phyloP scores from a whole-genome alignment of 2,888 invertebrate species.

The Drosophila longiperda region DNA sequence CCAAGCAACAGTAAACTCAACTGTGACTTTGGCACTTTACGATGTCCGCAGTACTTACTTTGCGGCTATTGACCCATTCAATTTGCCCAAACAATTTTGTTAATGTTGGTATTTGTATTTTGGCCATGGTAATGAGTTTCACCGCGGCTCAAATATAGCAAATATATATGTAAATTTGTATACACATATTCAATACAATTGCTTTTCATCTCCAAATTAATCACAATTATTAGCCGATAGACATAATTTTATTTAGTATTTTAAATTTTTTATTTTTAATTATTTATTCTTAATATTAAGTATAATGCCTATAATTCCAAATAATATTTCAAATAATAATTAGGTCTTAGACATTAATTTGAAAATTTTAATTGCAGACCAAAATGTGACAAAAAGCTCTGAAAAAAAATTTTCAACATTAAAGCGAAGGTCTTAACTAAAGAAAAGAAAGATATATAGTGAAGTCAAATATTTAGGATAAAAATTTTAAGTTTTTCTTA shows the following conservation, averaged over 20 bases:
- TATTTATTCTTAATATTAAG: neutral
- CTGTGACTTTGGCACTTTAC: constrained; percentile 60
- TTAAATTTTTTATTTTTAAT: neutral
- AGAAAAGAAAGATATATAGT: neutral
- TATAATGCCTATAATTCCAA: neutral
- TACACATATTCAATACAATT: neutral
- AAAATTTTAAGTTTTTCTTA: neutral
- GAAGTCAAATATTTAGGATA: neutral
- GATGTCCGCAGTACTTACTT: constrained; percentile 73
- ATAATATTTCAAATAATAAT: neutral
- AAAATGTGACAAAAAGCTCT: neutral
- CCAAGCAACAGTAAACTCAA: constrained; percentile 33
- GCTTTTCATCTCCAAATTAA: neutral
- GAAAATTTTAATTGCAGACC: neutral
- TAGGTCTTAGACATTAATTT: no score
- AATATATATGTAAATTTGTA: neutral
- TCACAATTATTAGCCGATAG: neutral
- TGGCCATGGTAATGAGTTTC: constrained; percentile 2
- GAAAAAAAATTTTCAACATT: neutral
- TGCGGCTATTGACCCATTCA: constrained; percentile 59
- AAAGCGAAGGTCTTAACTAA: neutral
- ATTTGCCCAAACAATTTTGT: constrained; percentile 16
- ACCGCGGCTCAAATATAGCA: neutral
- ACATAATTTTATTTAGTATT: neutral
- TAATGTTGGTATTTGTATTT: constrained; percentile 1